A percentile compares a stretch with the other conserved stretches of the same genome.
These are phyloP conservation scores for Lasioglossum malachurum DNA, from an alignment of 2,888 invertebrate species.

Conservation along the genomic window DNA sequence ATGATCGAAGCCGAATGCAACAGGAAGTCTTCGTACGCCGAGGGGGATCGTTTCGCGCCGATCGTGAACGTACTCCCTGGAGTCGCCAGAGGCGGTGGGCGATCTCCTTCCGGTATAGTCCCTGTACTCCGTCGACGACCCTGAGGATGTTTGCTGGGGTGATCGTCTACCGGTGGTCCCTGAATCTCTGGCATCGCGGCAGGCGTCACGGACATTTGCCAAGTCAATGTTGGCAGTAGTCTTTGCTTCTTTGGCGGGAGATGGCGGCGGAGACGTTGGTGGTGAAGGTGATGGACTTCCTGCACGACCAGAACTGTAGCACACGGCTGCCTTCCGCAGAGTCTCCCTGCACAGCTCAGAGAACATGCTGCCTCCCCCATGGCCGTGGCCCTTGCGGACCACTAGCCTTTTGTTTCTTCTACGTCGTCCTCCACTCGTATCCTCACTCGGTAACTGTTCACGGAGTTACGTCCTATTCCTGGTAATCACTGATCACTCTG, in stretches of 20 bases:
- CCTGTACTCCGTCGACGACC: constrained; percentile 56
- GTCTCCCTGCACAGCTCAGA: constrained; percentile 87
- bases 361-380: constrained; percentile 86
- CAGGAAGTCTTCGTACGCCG: constrained; percentile 3
- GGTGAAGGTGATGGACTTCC: constrained; percentile 83
- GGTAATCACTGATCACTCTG: constrained; percentile 8
- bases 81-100: constrained; percentile 68
- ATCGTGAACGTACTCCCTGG: constrained; percentile 79
- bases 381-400: constrained; percentile 83
- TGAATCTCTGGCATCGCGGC: constrained; percentile 64
- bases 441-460: not conserved
- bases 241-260: constrained; percentile 81
- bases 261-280: constrained; percentile 83
- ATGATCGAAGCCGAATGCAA: not conserved
- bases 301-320: constrained; percentile 84
- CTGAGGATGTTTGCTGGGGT: constrained; percentile 55
- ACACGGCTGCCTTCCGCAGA: constrained; percentile 86
- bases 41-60: not conserved
- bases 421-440: not conserved
- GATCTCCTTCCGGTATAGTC: constrained; percentile 62
- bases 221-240: constrained; percentile 78
- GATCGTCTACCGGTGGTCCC: constrained; percentile 66
- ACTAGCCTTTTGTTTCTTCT: constrained; percentile 45
- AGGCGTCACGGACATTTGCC: constrained; percentile 79
- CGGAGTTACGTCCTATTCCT: not conserved